Base-by-base conservation (phyloP, 2,888 invertebrate species). In the Lasius platythorax region DNA sequence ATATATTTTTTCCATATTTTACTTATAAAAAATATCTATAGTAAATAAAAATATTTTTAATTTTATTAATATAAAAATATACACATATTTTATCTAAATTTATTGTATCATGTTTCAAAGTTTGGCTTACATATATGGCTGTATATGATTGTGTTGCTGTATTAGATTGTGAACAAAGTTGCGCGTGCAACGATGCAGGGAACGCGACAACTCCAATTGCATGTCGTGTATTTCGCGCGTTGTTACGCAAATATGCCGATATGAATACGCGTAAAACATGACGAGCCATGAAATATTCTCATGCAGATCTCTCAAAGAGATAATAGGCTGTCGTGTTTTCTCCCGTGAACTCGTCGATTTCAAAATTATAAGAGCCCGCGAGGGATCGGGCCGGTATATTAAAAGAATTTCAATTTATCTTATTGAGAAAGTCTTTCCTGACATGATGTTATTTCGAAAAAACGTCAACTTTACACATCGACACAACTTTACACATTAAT, bases 241-340 rank as follows among this genome's bases (percentile, higher is more conserved):
- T 78, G 56, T 78, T 78, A 78, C 78, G 56, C 56, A 78, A 78
- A 70, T 56, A 67, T 37, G 28, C 37, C 67, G 76, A 76, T 76
- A 56, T 72, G 73, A 78, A 72, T 72, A 56, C 53, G 73, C 28
- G 40, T 40, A n/a, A 50, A 40, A 78, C 56, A 72, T 72, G 73
- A 72, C 28, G 53, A 43, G 73, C 72, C 70, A 78, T 56, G 78
- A 70, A 68, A 78, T 53, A 78, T 78, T 78, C 78, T 78, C 78
- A 78, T 56, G 78, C 53, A 56, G 78, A 78, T 78, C 56, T 78
- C 67, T 23, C 78, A 72, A 53, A n/a, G 53, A 78, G 78, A 78
- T 78, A 72, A 72, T 72, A 12, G 15, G 28, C 53, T 70, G 78
- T 78, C 53, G 12, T 78, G 56, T 78, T 56, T 30, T 43, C 78